Base-by-base conservation (phyloP, 1,140 invertebrate species). In the Rhopalosiphum padi region DNA sequence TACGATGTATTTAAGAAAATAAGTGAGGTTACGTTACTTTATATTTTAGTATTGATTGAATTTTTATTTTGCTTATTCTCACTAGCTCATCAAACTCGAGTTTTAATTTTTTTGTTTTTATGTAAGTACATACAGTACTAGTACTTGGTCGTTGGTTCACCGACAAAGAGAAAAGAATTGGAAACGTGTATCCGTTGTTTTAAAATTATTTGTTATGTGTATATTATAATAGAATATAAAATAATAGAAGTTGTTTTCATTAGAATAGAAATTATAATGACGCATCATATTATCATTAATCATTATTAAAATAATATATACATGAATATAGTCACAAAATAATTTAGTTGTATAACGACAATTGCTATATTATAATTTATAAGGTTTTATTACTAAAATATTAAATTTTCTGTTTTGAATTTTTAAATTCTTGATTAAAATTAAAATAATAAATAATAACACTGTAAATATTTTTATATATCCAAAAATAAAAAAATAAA, bases 171-270 rank as follows among this genome's bases (percentile, higher is more conserved):
- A 30, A 60, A 60, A 60, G 9, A 60, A 30, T 60, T 30, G 55
- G 25, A 60, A 60, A 60, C 55, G 55, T 60, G 55, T 30, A 68
- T 68, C 3, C 30, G 30, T 30, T 68, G 60, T 68, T 68, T 68
- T 68, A 68, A 30, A 60, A 60, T 30, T 60, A 60, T 60, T 30
- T 60, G 9, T 60, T 25, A 30, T 55, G 46, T 46, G 15, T 15
- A 8, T 55, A n/a, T 30, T 55, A n/a, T 30, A 68, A 68, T n/a
- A 68, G 11, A 68, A n/a, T 68, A 68, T 68, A n/a, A 68, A 68
- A n/a, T 68, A n/a, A 68, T 68, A 68, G 60, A 68, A 68, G 30
- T 68, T n/a, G 60, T 68, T 68, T 68, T 68, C 60, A 68, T 60
- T 60, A 3, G 55, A 60, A 60, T 68, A 77, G 60, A 77, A 77